Base-by-base conservation (phyloP, 1,140 invertebrate species). In the Mizuhopecten yessoensis region DNA sequence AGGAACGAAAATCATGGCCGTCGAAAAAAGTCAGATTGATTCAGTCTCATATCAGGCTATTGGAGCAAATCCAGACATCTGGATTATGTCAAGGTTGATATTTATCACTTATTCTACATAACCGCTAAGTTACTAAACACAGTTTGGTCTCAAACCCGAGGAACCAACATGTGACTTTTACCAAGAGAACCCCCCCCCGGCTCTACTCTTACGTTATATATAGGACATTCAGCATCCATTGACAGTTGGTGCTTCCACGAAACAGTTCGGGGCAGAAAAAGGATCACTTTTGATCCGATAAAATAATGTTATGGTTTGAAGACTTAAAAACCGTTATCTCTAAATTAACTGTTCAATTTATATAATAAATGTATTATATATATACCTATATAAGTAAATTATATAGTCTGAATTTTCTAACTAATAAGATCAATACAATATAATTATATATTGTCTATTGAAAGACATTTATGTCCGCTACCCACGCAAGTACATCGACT, bases 1-100 rank as follows among this genome's bases (percentile, higher is more conserved):
- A n/a, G 57, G 15, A 75, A 75, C 23, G 57, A 75, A 75, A 75
- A 75, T 75, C 23, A 75, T 75, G 57, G 57, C 57, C 57, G 57
- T n/a, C 57, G 57, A 75, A 75, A 75, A 75, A 75, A 75, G 5
- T 29, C n/a, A n/a, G 23, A 75, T 75, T 75, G 23, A 75, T 75
- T 75, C 23, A 23, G 3, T 75, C 57, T 29, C 11, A n/a, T 75
- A n/a, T n/a, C 57, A n/a, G 57, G 11, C 17, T 29, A 75, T 29
- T 75, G 57, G 57, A 75, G 57, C 29, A 29, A 75, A 29, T 29
- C 29, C 23, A 29, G 57, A 75, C 57, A 29, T 17, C 11, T n/a
- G 23, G 57, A 75, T 75, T 75, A 75, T 75, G 57, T 75, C 57
- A 75, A 75, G 57, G n/a, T 75, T n/a, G 0, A 29, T 75, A 5